phyloP scores from a whole-genome alignment of 2,888 invertebrate species.

The Cephus nigrinus region DNA sequence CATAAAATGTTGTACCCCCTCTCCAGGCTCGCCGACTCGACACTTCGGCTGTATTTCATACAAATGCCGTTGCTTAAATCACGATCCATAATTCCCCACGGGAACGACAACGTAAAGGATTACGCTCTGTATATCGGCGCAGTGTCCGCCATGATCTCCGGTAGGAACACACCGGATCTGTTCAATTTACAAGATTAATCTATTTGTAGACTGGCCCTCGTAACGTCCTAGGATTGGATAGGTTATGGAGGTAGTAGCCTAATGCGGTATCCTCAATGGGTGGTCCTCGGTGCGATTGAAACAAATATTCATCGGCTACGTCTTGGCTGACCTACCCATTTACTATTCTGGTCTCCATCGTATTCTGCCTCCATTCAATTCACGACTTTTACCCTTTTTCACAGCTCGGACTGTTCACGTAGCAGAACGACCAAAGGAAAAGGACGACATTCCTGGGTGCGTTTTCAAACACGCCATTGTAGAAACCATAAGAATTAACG shows the following conservation, averaged over 20 bases:
- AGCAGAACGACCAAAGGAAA: neutral
- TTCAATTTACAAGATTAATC: conserved; percentile 23
- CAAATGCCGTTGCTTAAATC: conserved; percentile 22
- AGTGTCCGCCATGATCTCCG: neutral
- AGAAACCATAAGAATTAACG: neutral
- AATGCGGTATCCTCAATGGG: conserved; percentile 17
- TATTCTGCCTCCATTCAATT: neutral
- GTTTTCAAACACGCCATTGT: neutral
- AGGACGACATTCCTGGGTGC: conserved; percentile 19
- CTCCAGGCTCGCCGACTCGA: conserved; percentile 9
- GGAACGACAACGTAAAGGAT: conserved; percentile 13
- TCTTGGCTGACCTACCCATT: conserved; percentile 22
- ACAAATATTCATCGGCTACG: conserved; percentile 19
- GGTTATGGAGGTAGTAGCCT: conserved; percentile 12
- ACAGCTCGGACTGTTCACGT: conserved; percentile 18
- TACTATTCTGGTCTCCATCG: conserved; percentile 25
- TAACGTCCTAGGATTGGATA: conserved; percentile 18
- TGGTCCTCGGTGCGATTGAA: conserved; percentile 20
- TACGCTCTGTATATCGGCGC: conserved; percentile 6
- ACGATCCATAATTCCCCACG: conserved; percentile 16
- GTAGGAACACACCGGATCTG: conserved; percentile 19
- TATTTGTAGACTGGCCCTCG: conserved; percentile 13
- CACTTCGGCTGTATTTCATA: conserved; percentile 22
- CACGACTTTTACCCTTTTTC: neutral
- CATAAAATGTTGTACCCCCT: neutral